phyloP scores from a whole-genome alignment of 1,140 invertebrate species.

The Asbolus verrucosus region DNA sequence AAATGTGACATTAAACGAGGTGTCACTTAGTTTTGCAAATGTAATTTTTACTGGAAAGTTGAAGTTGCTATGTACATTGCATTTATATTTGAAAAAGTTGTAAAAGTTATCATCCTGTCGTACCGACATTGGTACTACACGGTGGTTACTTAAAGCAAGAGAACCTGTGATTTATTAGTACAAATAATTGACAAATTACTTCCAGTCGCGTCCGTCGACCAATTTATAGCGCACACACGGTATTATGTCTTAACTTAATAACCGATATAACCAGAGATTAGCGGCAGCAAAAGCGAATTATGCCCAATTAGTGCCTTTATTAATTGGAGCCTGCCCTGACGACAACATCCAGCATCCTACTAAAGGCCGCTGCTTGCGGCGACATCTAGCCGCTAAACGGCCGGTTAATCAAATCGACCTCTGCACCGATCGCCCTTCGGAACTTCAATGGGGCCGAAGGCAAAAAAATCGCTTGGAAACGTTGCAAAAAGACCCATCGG shows the following conservation, averaged over 20 bases:
- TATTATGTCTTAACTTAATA: conserved; percentile 20
- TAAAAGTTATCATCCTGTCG: too few relatives aligned
- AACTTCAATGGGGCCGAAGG: conserved; percentile 15
- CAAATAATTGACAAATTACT: conserved; percentile 1
- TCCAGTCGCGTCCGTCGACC: neutral
- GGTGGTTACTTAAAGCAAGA: too few relatives aligned
- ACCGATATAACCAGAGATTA: conserved; percentile 23
- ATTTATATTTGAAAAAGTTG: too few relatives aligned
- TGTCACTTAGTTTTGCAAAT: too few relatives aligned
- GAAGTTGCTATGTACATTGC: too few relatives aligned
- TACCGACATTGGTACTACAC: too few relatives aligned
- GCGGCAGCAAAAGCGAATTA: conserved; percentile 36
- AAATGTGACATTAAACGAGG: too few relatives aligned
- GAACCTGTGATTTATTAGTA: conserved; percentile 17
- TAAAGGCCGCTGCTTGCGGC: neutral
- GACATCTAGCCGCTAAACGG: conserved; percentile 28
- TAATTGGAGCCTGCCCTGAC: conserved; percentile 28
- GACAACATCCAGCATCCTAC: conserved; percentile 16
- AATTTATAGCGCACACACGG: conserved; percentile 3
- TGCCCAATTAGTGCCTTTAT: conserved; percentile 28
- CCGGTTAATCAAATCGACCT: conserved; percentile 14
- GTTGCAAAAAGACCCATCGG: neutral
- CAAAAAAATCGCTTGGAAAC: conserved; percentile 1
- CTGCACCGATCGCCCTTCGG: conserved; percentile 11
- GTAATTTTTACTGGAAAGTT: too few relatives aligned